phyloP scores from a whole-genome alignment of 2,888 invertebrate genomes.

The Sicus ferrugineus region DNA sequence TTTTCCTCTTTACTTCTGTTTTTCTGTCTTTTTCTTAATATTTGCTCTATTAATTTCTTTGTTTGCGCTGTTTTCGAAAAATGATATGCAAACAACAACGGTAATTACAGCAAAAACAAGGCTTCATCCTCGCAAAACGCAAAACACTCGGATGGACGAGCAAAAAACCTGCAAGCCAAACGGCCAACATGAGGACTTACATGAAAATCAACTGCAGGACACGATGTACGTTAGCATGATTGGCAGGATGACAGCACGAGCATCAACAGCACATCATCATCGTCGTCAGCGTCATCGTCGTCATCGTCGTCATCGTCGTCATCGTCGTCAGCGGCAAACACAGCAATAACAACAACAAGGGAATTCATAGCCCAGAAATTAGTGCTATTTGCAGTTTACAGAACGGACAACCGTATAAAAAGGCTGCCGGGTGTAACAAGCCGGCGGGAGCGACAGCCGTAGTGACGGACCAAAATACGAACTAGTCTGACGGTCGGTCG shows the following conservation, averaged over 20 bases:
- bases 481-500: constrained; percentile 8
- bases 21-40: too few species aligned
- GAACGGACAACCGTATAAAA: constrained; percentile 40
- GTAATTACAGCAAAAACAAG: too few species aligned
- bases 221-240: constrained; percentile 10
- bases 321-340: neutral
- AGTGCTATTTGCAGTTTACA: neutral
- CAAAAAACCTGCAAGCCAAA: too few species aligned
- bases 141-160: too few species aligned
- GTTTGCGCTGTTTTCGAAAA: too few species aligned
- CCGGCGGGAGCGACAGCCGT: neutral
- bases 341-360: constrained; percentile 28
- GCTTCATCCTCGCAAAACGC: too few species aligned
- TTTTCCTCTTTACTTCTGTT: too few species aligned
- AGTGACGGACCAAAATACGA: constrained; percentile 42
- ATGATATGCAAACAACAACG: too few species aligned
- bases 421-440: constrained; percentile 42
- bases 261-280: constrained; percentile 3
- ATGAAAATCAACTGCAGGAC: constrained; percentile 31
- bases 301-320: neutral
- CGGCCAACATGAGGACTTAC: constrained; percentile 27
- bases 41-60: too few species aligned
- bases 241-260: constrained; percentile 3
- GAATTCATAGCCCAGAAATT: constrained; percentile 26
- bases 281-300: neutral